phyloP scores from a whole-genome alignment of 2,888 invertebrate genomes.

The Sesia bembeciformis region DNA sequence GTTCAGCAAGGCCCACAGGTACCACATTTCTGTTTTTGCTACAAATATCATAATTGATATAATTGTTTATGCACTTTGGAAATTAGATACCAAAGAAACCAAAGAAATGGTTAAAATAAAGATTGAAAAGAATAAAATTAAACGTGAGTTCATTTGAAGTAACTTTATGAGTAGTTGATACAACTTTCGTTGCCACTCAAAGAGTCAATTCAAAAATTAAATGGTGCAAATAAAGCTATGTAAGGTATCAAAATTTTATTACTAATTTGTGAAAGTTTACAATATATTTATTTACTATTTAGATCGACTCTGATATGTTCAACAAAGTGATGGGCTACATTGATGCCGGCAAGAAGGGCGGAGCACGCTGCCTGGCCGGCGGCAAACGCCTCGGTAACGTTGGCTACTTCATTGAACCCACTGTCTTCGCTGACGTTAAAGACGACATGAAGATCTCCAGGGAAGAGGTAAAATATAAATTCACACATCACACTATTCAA shows the following conservation, averaged over 20 bases:
- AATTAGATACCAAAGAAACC: background rate
- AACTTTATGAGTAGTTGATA: no score
- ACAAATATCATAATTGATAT: background rate
- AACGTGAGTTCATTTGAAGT: no score
- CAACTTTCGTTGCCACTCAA: no score
- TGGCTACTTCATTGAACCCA: slow-evolving; percentile 86
- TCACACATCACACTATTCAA: no score
- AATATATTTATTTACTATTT: slow-evolving; percentile 6
- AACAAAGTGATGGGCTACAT: slow-evolving; percentile 84
- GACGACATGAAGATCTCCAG: slow-evolving; percentile 85
- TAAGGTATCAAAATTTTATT: no score
- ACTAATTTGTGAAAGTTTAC: background rate
- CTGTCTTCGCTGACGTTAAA: slow-evolving; percentile 84
- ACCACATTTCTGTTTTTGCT: background rate
- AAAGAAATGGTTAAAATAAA: no score
- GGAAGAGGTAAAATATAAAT: slow-evolving; percentile 75
- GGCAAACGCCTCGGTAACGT: slow-evolving; percentile 79
- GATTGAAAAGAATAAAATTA: no score
- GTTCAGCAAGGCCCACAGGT: slow-evolving; percentile 37
- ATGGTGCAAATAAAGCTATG: no score
- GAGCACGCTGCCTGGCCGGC: slow-evolving; percentile 85
- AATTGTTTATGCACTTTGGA: background rate
- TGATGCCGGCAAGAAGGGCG: slow-evolving; percentile 83
- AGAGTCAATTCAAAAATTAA: no score
- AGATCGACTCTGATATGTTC: slow-evolving; percentile 84